Base-by-base conservation (phyloP, 1,140 invertebrate genomes). In the Lerema accius region DNA sequence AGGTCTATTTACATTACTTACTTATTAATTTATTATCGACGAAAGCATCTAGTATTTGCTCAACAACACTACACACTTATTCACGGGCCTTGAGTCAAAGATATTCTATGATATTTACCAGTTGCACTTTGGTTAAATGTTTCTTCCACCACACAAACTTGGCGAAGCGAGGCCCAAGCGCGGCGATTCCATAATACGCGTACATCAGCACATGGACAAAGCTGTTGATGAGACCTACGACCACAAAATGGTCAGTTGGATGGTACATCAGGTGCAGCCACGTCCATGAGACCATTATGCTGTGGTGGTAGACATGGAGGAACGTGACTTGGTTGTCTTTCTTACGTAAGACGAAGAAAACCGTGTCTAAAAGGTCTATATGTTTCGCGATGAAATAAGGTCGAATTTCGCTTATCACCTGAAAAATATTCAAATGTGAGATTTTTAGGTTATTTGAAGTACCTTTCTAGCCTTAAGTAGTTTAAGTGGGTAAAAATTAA, bases 111-210 rank as follows among this genome's bases (percentile, higher is more conserved):
- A 49, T 59, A 91, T 93, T 94, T 92, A 98, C 96, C 93, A 98
- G 90, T 90, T 98, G 97, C 58, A 98, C 92, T 50, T 95, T 95
- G 0, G 97, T 98, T 63, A 98, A 93, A 85, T 98, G 96, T 80
- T 96, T 97, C 82, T 98, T 98, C 97, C 97, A 98, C 97, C 97
- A 98, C 1, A 98, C 87, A 80, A 95, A 98, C 79, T 96, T 96
- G 70, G 96, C 94, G 79, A 96, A 96, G 62, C 95, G 92, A 11
- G 97, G 97, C 13, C 97, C 97, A 93, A 98, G 93, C 0, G 97
- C 95, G 0, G 97, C 93, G 62, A 98, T 92, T 90, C 97, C 94
- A 84, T 98, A 98, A 78, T 98, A 98, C 15, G 94, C 93, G 78
- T 98, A 98, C 97, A 98, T 97, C 23, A 97, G 91, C 2, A 97